phyloP scores from a whole-genome alignment of 2,888 invertebrate genomes.

The Drosophila monieri region DNA sequence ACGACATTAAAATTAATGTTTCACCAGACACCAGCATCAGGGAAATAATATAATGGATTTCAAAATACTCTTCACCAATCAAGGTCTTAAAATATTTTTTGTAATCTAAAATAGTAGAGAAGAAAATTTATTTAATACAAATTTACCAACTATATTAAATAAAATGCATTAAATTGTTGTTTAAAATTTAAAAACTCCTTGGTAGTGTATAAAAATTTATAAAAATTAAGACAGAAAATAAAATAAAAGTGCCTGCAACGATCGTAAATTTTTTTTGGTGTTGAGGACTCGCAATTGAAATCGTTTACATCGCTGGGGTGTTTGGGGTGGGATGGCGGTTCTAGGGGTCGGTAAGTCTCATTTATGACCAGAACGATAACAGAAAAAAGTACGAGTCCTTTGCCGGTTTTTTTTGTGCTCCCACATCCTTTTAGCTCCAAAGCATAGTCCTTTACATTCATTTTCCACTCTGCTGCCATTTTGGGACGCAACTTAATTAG shows the following conservation, averaged over 20 bases:
- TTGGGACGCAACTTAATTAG: conserved; percentile 61
- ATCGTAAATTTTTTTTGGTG: conserved; percentile 41
- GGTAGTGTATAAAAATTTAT: conserved; percentile 11
- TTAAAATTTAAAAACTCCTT: not conserved
- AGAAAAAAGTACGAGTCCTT: conserved; percentile 23
- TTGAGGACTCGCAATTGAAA: conserved; percentile 38
- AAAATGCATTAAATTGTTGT: too few relatives aligned
- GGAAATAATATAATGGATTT: not conserved
- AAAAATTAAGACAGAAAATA: conserved; percentile 25
- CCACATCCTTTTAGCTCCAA: not conserved
- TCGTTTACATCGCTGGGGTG: conserved; percentile 17
- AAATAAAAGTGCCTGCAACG: conserved; percentile 34
- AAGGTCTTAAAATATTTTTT: not conserved
- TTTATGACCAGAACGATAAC: conserved; percentile 37
- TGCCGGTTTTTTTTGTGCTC: conserved; percentile 8
- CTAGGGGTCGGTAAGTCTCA: conserved; percentile 17
- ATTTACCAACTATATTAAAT: not conserved
- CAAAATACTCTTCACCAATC: not conserved
- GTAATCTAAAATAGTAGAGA: not conserved
- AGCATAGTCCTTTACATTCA: not conserved
- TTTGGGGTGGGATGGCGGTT: not conserved
- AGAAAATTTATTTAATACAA: not conserved
- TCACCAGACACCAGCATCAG: conserved; percentile 4
- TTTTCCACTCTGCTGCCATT: conserved; percentile 44
- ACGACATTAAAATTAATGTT: conserved; percentile 45